A percentile compares a stretch with the other conserved stretches of the same genome.
These are phyloP conservation scores for Xylocopa sonorina DNA, from an alignment of 1,140 invertebrate species.

Conservation along the genomic window DNA sequence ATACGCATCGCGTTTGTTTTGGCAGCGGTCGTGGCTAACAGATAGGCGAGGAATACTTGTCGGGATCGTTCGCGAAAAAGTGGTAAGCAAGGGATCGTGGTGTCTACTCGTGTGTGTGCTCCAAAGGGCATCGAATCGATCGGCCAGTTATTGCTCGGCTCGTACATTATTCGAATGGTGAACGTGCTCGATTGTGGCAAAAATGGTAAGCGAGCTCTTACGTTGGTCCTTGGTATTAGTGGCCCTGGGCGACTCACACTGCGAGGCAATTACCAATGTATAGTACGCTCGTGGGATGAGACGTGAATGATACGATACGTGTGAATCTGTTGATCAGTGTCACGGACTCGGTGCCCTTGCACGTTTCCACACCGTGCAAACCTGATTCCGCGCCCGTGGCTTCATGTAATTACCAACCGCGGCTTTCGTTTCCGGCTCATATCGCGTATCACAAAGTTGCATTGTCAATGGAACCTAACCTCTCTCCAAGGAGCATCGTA, in stretches of 20 bases:
- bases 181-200: constrained; percentile 14
- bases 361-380: background rate
- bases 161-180: background rate
- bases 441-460: background rate
- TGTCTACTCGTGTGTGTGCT: background rate
- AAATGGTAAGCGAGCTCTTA: constrained; percentile 18
- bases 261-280: constrained; percentile 23
- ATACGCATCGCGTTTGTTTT: constrained; percentile 21
- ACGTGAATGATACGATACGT: background rate
- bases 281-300: constrained; percentile 19
- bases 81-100: no score
- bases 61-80: background rate
- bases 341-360: background rate
- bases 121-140: background rate
- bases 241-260: background rate
- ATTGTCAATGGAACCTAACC: constrained; percentile 33
- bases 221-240: constrained; percentile 36
- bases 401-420: background rate
- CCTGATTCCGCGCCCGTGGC: background rate
- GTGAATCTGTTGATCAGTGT: constrained; percentile 19
- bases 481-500: constrained; percentile 13
- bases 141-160: background rate
- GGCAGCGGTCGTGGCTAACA: background rate
- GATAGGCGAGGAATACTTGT: constrained; percentile 4
- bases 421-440: background rate